Conservation (phyloP, 2,797 vertebrate genomes). For the Tenualosa thibaudeaui region DNA sequence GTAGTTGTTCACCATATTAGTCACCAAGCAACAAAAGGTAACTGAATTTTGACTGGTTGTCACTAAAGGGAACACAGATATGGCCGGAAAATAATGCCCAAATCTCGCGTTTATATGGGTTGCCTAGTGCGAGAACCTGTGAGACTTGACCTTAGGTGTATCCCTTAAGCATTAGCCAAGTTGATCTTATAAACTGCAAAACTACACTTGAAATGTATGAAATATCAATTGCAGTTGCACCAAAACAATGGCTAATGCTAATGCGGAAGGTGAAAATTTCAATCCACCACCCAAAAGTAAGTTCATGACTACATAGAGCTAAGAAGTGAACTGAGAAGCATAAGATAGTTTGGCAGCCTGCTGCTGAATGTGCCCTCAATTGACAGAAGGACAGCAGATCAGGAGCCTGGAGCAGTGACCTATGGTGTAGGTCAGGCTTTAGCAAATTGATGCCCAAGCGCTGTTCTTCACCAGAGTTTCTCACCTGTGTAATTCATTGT, state of each 20-base stretch:
- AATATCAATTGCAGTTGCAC: neutral
- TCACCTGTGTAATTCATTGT: conserved; percentile 59
- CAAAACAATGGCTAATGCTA: neutral
- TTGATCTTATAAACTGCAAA: too few species aligned
- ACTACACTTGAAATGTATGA: neutral
- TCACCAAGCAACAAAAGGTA: too few species aligned
- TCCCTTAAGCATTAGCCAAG: too few species aligned
- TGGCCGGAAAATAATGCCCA: too few species aligned
- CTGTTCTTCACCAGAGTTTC: conserved; percentile 68
- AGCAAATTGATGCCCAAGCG: conserved; percentile 63
- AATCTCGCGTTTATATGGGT: too few species aligned
- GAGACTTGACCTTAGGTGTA: too few species aligned
- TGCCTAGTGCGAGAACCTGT: too few species aligned
- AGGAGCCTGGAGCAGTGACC: conserved; percentile 60
- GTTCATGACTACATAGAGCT: neutral
- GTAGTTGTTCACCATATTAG: too few species aligned
- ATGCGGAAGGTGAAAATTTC: neutral
- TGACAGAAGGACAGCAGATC: conserved; percentile 41
- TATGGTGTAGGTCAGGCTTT: conserved; percentile 55
- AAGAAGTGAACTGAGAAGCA: neutral
- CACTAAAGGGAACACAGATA: too few species aligned
- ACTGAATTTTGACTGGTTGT: too few species aligned
- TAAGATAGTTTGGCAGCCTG: neutral
- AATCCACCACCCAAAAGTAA: neutral
- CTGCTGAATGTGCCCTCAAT: neutral